Base-by-base conservation (phyloP, 2,797 vertebrate species). In the Notoglanidium macrostoma region DNA sequence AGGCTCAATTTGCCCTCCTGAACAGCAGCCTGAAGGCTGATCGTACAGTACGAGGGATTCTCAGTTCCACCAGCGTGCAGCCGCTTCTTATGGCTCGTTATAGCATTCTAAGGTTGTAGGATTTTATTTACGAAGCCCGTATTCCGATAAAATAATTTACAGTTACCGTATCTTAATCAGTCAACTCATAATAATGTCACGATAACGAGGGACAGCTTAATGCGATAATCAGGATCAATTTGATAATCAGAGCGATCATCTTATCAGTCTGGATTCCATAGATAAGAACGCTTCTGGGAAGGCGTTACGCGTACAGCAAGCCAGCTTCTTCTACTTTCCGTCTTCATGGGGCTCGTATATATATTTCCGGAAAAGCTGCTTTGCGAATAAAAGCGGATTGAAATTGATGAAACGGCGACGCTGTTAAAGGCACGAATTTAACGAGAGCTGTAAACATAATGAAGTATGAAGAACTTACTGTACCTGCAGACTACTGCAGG, bases 11-110 rank as follows among this genome's bases (percentile, higher is more conserved):
- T 29, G 59, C 84, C 19, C 32, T 81, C 67, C 26, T 88, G 68
- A 88, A 55, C 83, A 82, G 46, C 74, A 88, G 82, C 77, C 76
- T 74, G 46, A 54, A 63, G 83, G 55, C 81, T 49, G 84, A 82
- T 46, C n/a, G 68, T 88, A 74, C 77, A 81, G 77, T 81, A 51
- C 21, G 23, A 85, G 40, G 17, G 23, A 65, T 23, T 65, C 59
- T 65, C 59, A 17, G 12, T 26, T 40, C 8, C 72, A 57, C 35
- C 40, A 51, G 81, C 51, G 26, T 68, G 78, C 68, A 46, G 26
- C 67, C 65, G 76, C 83, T 40, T 54, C 35, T 79, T 59, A 15
- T 54, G n/a, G 2, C 63, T 87, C 14, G 6, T 76, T n/a, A n/a
- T n/a, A n/a, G n/a, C n/a, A n/a, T n/a, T n/a, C n/a, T 59, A 26